Base-by-base conservation (phyloP, 2,113 vertebrate species). In the Callocephalon fimbriatum region DNA sequence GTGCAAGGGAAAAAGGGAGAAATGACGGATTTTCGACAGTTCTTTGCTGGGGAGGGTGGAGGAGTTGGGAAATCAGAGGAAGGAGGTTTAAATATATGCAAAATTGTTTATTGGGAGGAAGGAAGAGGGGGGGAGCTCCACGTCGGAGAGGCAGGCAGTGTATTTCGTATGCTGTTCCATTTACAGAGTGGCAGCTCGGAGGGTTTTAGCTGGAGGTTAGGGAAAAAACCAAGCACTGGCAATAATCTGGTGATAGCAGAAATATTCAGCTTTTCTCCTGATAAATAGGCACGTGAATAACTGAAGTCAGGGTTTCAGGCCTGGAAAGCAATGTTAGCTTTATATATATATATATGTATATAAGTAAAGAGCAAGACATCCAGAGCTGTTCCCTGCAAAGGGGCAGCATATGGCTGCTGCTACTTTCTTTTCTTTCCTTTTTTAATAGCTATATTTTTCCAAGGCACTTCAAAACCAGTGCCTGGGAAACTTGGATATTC, bases 1-100 rank as follows among this genome's bases (percentile, higher is more conserved):
- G 97, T 95, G 98, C 96, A 88, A 96, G 95, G 96, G 87, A 86
- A 75, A 94, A 95, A 77, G 97, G 97, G 97, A 98, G 97, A 95
- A 96, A 98, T 98, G 98, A 98, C 68, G 85, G 97, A 97, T 98
- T 97, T 97, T 97, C 50, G 83, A 97, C 95, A 98, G 98, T 97
- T 97, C 98, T 97, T 88, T 73, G 90, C 81, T 85, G 90, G 95
- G 95, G 94, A 93, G 80, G 94, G 59, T 86, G 84, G 86, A 92
- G 91, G 82, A 68, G 67, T 82, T 66, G 77, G 91, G 87, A 87
- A 97, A 88, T 25, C 53, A 91, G 86, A 97, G 77, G 79, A 94
- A 85, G 83, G 90, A 94, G 94, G 97, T 97, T 98, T 97, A 96
- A 98, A 97, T 97, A 97, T 83, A 97, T 98, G 98, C 97, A 98